Conservation (phyloP, 92 coral and sea anemone species). For the Umimayanthus kanabou region DNA sequence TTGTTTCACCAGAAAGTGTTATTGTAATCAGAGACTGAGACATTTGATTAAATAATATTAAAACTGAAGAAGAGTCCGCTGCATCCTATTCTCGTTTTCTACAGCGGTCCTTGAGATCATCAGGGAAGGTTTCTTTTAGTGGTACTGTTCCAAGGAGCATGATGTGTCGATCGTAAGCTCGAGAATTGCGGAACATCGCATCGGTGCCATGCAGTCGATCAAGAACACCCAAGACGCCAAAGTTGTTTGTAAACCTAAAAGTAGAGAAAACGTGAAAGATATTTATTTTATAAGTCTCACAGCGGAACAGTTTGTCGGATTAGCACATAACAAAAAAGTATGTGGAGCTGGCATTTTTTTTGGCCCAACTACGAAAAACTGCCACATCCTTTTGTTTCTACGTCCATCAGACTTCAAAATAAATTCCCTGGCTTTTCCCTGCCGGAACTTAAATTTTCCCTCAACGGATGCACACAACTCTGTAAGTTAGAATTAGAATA, state of each 20-base stretch:
- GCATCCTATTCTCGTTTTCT: constrained; percentile 52
- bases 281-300: background rate
- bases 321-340: background rate
- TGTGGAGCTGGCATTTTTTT: background rate
- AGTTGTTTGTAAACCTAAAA: constrained; percentile 89
- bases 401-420: too few species aligned
- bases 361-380: too few species aligned
- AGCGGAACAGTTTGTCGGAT: background rate
- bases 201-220: constrained; percentile 99
- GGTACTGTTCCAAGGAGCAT: constrained; percentile 78
- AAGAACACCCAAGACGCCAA: constrained; percentile 96
- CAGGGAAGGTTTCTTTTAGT: constrained; percentile 80
- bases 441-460: too few species aligned
- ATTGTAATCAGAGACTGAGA: background rate
- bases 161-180: constrained; percentile 93
- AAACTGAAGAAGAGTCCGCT: background rate
- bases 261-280: background rate
- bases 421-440: too few species aligned
- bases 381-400: too few species aligned
- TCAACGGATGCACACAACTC: too few species aligned
- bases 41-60: background rate
- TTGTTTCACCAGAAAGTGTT: too few species aligned
- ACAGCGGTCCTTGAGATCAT: constrained; percentile 67
- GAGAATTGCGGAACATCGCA: constrained; percentile 80
- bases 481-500: too few species aligned